These are phyloP conservation scores for Procambarus virginalis DNA, from an alignment of 1,140 invertebrate genomes.

Conservation along the genomic window DNA sequence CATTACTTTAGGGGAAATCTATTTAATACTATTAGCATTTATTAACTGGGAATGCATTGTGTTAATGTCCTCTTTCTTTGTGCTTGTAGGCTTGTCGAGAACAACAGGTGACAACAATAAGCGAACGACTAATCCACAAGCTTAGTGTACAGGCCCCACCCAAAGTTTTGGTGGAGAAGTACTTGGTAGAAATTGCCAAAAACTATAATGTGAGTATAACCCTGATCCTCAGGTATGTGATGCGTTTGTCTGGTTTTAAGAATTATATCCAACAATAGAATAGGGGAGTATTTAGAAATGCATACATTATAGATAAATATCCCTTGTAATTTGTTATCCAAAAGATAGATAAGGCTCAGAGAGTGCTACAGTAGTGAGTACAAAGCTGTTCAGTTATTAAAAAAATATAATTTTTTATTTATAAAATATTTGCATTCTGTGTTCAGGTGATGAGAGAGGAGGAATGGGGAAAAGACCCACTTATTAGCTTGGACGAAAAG, in stretches of 20 bases:
- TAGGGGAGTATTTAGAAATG: not conserved
- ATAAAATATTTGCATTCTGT: not conserved
- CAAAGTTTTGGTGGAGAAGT: constrained; percentile 96
- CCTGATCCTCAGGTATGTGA: constrained; percentile 86
- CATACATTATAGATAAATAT: not conserved
- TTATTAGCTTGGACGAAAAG: constrained; percentile 60
- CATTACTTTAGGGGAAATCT: too few species aligned
- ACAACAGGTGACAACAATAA: constrained; percentile 87
- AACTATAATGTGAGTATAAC: constrained; percentile 93
- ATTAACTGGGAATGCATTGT: too few species aligned
- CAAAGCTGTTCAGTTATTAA: too few species aligned
- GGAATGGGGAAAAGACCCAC: constrained; percentile 46
- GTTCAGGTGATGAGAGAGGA: constrained; percentile 61
- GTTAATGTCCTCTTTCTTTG: not conserved
- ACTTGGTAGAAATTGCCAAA: constrained; percentile 96
- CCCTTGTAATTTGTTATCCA: too few species aligned
- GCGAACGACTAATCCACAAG: constrained; percentile 97
- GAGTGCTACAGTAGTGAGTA: too few species aligned
- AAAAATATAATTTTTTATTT: too few species aligned
- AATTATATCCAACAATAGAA: not conserved
- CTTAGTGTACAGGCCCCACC: constrained; percentile 96
- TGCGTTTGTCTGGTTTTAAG: not conserved
- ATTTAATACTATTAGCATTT: too few species aligned
- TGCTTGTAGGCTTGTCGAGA: constrained; percentile 81
- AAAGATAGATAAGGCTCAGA: too few species aligned